Percentiles rank a stretch among this genome's conserved stretches.
Conservation (phyloP, 2,888 invertebrate genomes). For the Brenthis ino region DNA sequence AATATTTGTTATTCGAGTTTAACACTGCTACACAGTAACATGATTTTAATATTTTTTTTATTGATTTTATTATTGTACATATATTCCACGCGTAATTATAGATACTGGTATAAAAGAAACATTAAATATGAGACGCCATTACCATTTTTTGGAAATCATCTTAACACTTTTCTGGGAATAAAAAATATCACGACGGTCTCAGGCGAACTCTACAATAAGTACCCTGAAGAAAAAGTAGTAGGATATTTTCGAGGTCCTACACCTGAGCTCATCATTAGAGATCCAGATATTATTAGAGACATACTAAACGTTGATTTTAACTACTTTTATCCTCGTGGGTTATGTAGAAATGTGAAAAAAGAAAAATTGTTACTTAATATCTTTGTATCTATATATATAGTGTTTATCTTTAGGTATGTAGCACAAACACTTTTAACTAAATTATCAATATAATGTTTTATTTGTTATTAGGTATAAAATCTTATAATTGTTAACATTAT, state of each 20-base stretch:
- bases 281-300: slow-evolving; percentile 54
- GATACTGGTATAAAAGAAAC: slow-evolving; percentile 56
- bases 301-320: slow-evolving; percentile 60
- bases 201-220: slow-evolving; percentile 44
- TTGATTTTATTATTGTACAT: slow-evolving; percentile 22
- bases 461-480: too few species aligned
- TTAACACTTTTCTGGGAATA: slow-evolving; percentile 46
- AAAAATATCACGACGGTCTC: slow-evolving; percentile 50
- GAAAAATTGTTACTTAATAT: slow-evolving; percentile 55
- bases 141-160: slow-evolving; percentile 58
- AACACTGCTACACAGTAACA: neutral
- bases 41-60: slow-evolving; percentile 20
- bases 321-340: slow-evolving; percentile 52
- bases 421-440: slow-evolving; percentile 37
- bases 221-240: slow-evolving; percentile 45
- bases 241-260: slow-evolving; percentile 59
- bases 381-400: too few species aligned
- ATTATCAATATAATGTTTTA: too few species aligned
- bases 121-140: slow-evolving; percentile 56
- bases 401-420: too few species aligned
- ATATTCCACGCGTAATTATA: slow-evolving; percentile 27
- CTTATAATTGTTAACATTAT: too few species aligned
- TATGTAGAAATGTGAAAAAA: slow-evolving; percentile 37
- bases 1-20: too few species aligned
- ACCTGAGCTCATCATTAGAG: slow-evolving; percentile 60